Conservation (phyloP, 2,113 vertebrate genomes). For the Aptenodytes forsteri region DNA sequence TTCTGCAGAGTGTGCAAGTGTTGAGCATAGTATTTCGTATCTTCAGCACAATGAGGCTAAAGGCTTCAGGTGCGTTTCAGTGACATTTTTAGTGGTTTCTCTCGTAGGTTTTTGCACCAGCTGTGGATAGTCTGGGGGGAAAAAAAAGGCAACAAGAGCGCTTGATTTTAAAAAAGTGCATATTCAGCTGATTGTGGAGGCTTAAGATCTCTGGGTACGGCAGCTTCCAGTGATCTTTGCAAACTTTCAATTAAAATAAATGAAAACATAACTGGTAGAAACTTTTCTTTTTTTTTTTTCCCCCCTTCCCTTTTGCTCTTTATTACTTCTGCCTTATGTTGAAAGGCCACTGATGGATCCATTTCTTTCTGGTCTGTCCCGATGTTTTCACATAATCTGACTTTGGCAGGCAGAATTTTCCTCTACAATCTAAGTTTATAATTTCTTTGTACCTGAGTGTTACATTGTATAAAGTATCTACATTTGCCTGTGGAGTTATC, state of each 20-base stretch:
- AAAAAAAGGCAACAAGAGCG: accelerated
- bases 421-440: not conserved
- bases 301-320: not conserved
- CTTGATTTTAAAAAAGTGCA: not conserved
- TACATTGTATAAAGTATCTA: not conserved
- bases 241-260: not conserved
- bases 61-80: not conserved
- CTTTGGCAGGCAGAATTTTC: not conserved
- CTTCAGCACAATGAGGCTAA: not conserved
- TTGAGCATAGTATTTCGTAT: not conserved
- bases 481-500: not conserved
- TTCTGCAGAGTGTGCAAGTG: not conserved
- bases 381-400: not conserved
- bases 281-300: not conserved
- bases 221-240: not conserved
- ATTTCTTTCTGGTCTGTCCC: not conserved
- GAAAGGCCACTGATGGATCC: not conserved
- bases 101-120: not conserved
- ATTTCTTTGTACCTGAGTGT: not conserved
- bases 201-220: not conserved
- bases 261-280: not conserved
- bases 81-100: not conserved
- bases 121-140: not conserved
- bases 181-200: not conserved
- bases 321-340: not conserved